Base-by-base conservation (phyloP, 1,140 invertebrate genomes). In the Diorhabda elongata region DNA sequence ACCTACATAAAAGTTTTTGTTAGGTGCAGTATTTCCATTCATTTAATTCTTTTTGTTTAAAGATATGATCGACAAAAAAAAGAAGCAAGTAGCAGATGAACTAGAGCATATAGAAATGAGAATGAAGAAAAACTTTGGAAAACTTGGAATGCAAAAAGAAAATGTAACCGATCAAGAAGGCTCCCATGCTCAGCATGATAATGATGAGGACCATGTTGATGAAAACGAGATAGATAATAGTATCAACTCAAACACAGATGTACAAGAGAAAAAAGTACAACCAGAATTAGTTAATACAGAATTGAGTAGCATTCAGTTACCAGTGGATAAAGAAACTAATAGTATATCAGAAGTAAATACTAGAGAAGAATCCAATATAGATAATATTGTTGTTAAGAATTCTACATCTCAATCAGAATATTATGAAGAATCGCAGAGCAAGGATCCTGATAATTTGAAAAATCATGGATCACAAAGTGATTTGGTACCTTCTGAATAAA, bases 21-120 rank as follows among this genome's bases (percentile, higher is more conserved):
- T 26, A 26, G 26, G 26, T 26, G 26, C 26, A 26, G 26, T 26
- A 26, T 26, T 26, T 26, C 26, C 26, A 26, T 26, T 26, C 26
- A 26, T 26, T 26, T 26, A 26, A 26, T 26, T 26, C 26, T 26
- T 26, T 44, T 66, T 70, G 56, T 67, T 77, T 79, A 44, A 74
- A 86, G 84, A 83, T 73, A 82, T 79, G 61, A 81, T 85, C 76
- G 77, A 81, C 9, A 83, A 76, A n/a, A 75, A 76, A 65, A 70
- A 76, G 11, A 66, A 76, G 59, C 67, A 74, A 64, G 73, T 81
- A 7, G 70, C 75, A 69, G 74, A 77, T 11, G 80, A 82, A 67
- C 63, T 82, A 26, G 67, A 70, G 64, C 71, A 75, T 42, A 79
- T 81, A 45, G 80, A 80, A 68, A 73, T 78, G 11, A 63, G 76